These are phyloP conservation scores for Muscicapa adusta DNA, from an alignment of 2,113 vertebrate species.

Conservation along the genomic window DNA sequence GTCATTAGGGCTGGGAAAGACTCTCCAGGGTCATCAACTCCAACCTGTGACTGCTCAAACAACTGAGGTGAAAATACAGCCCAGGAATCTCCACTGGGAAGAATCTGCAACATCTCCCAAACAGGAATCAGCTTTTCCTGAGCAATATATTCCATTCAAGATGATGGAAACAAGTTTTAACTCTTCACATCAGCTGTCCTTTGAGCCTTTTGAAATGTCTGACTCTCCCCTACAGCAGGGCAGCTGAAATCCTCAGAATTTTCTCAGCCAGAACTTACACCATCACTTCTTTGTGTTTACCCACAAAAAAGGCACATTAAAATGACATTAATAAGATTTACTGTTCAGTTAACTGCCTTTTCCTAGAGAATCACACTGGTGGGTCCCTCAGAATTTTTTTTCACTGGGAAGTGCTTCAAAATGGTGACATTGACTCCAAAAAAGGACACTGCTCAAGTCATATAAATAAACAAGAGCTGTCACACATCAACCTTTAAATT, in stretches of 20 bases:
- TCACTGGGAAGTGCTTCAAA: not conserved
- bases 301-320: not conserved
- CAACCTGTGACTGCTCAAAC: not conserved
- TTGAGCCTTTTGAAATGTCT: not conserved
- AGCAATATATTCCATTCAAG: not conserved
- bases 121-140: not conserved
- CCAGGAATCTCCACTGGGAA: not conserved
- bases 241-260: not conserved
- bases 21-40: not conserved
- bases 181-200: not conserved
- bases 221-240: not conserved
- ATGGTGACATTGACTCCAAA: not conserved
- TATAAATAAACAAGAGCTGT: not conserved
- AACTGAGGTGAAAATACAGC: not conserved
- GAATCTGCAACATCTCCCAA: not conserved
- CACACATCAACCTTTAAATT: not conserved
- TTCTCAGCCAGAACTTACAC: not conserved
- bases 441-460: not conserved
- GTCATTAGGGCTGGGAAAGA: not conserved
- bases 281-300: rapidly evolving
- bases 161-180: not conserved
- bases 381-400: not conserved
- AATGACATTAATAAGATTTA: not conserved
- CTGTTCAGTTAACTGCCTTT: not conserved
- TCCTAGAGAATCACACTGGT: not conserved